These are phyloP conservation scores for Dunckerocampus dactyliophorus DNA, from an alignment of 2,113 vertebrate genomes.

Conservation along the genomic window DNA sequence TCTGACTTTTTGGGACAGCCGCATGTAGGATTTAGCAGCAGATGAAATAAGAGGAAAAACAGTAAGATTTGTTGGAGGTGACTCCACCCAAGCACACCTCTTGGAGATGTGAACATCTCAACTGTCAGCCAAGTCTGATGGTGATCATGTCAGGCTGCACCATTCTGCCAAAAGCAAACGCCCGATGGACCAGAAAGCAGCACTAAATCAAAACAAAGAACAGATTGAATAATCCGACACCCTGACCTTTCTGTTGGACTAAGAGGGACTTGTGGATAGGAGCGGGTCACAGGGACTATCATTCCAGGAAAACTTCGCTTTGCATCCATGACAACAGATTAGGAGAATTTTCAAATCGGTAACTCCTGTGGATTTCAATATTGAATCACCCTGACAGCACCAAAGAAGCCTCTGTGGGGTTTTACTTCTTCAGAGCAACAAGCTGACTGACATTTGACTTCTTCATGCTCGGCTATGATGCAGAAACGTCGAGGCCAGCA, in stretches of 20 bases:
- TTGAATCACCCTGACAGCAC: conserved; percentile 49
- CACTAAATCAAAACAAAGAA: conserved; percentile 3
- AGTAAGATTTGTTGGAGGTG: neutral
- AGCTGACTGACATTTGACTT: conserved; percentile 12
- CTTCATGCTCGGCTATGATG: neutral
- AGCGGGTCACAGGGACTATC: neutral
- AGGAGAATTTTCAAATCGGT: conserved; percentile 55
- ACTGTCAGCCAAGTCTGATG: conserved; percentile 2
- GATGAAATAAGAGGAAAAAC: too few species aligned
- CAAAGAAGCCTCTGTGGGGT: conserved; percentile 9
- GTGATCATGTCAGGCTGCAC: conserved; percentile 27
- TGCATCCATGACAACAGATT: conserved; percentile 60
- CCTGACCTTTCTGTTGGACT: neutral
- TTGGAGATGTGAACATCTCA: neutral
- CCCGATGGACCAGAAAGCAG: neutral
- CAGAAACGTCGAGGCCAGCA: neutral
- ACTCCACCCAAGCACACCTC: neutral
- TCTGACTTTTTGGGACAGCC: too few species aligned
- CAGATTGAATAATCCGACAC: neutral
- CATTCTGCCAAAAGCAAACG: conserved; percentile 22
- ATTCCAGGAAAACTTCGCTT: too few species aligned
- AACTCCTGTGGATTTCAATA: conserved; percentile 56
- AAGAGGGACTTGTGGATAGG: too few species aligned
- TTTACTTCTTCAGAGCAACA: conserved; percentile 31
- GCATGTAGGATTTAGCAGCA: too few species aligned